phyloP scores from a whole-genome alignment of 2,797 vertebrate genomes.

The Hypotaenidia philippensis region DNA sequence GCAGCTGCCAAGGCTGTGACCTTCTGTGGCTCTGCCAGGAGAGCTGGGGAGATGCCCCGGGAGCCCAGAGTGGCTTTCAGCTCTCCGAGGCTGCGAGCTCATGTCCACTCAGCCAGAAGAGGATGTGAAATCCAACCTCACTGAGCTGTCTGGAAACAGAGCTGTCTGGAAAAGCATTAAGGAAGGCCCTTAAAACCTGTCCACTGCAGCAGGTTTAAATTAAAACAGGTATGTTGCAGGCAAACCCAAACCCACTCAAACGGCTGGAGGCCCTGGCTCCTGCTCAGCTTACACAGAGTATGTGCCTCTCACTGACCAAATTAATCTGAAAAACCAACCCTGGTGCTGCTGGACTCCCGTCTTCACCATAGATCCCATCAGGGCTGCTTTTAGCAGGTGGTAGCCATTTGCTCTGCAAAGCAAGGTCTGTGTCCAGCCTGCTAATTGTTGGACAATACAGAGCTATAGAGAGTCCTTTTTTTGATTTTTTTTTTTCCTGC shows the following conservation, averaged over 20 bases:
- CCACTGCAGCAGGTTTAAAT: conserved; percentile 41
- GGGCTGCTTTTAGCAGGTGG: not conserved
- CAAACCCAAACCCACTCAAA: not conserved
- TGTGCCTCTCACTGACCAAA: not conserved
- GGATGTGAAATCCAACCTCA: conserved; percentile 48
- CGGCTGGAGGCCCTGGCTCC: accelerated
- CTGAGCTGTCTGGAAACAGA: conserved; percentile 32
- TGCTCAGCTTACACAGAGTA: not conserved
- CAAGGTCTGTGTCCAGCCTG: not conserved
- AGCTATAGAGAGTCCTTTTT: not conserved
- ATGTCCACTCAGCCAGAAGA: not conserved
- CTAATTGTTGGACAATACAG: not conserved
- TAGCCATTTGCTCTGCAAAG: not conserved
- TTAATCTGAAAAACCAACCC: not conserved
- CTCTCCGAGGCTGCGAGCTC: not conserved
- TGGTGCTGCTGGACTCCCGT: not conserved
- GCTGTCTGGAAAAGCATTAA: conserved; percentile 16
- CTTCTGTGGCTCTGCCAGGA: not conserved
- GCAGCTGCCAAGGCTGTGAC: not conserved
- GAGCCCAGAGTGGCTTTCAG: not conserved
- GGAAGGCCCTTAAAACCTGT: conserved; percentile 22
- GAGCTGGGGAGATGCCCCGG: not conserved
- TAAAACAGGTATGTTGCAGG: conserved; percentile 27
- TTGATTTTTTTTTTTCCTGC: not conserved
- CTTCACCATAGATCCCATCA: not conserved